Conservation (phyloP, 2,888 invertebrate species). For the Malacosoma neustria region DNA sequence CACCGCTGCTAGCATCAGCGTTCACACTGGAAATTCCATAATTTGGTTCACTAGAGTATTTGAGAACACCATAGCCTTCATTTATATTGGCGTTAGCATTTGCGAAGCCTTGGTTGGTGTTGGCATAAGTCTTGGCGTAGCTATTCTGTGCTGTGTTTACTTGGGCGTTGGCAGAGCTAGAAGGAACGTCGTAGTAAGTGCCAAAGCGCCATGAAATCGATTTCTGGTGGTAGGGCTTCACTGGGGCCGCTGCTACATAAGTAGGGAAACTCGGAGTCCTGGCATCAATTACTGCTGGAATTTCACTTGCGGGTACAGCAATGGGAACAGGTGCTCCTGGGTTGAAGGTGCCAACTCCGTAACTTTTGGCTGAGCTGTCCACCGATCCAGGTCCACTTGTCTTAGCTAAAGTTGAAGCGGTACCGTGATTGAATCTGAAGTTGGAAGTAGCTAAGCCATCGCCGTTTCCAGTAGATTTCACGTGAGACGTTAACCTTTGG, state of each 20-base stretch:
- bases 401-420: conserved; percentile 33
- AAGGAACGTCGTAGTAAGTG: conserved; percentile 42
- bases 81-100: conserved; percentile 17
- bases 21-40: conserved; percentile 28
- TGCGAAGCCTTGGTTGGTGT: conserved; percentile 14
- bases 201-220: conserved; percentile 58
- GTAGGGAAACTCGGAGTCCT: conserved; percentile 36
- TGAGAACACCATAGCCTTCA: conserved; percentile 19
- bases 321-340: conserved; percentile 13
- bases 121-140: conserved; percentile 12
- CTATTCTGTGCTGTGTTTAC: conserved; percentile 17
- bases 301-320: no score
- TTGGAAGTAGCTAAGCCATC: conserved; percentile 41
- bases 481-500: conserved; percentile 39
- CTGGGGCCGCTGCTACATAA: conserved; percentile 32
- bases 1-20: conserved; percentile 16
- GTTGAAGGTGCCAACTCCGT: no score
- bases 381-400: no score
- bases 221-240: conserved; percentile 30
- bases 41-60: conserved; percentile 22
- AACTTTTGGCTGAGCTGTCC: no score
- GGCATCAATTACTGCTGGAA: conserved; percentile 26
- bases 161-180: conserved; percentile 18
- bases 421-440: conserved; percentile 35
- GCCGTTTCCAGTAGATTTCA: conserved; percentile 32